A percentile compares a stretch with the other conserved stretches of the same genome.
Conservation (phyloP, 1,140 invertebrate species). For the Orchestia grillus region DNA sequence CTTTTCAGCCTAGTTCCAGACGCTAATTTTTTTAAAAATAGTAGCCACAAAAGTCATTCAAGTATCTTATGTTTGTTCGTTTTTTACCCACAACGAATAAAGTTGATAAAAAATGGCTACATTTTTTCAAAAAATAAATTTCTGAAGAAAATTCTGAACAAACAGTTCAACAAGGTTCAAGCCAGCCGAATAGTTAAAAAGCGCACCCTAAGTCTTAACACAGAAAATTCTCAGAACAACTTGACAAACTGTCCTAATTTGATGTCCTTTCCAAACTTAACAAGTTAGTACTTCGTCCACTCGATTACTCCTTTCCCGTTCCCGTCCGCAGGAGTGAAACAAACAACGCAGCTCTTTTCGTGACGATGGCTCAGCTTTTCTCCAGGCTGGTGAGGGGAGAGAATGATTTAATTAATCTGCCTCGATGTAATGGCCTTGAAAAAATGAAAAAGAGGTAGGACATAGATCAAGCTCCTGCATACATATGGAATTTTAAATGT, state of each 20-base stretch:
- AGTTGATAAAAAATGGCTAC: too few relatives aligned
- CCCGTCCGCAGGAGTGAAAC: constrained; percentile 76
- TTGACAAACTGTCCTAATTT: neutral
- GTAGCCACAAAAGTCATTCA: too few relatives aligned
- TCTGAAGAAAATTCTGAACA: too few relatives aligned
- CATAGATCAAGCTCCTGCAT: neutral
- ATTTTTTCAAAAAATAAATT: too few relatives aligned
- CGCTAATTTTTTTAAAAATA: too few relatives aligned
- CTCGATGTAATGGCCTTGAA: too few relatives aligned
- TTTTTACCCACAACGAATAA: too few relatives aligned
- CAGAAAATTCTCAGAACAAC: neutral
- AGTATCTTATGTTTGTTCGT: too few relatives aligned
- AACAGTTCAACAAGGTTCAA: too few relatives aligned
- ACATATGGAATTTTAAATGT: too few relatives aligned
- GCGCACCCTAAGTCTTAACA: neutral
- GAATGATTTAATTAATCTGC: neutral
- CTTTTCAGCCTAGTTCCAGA: too few relatives aligned
- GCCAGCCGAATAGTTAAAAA: neutral
- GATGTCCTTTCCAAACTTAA: neutral
- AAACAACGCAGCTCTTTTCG: constrained; percentile 81
- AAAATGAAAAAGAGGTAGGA: too few relatives aligned
- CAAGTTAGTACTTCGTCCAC: neutral
- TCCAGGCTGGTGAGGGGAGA: constrained; percentile 76
- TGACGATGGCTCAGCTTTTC: constrained; percentile 82
- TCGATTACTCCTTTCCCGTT: neutral